Evolutionary conservation across 1,140 invertebrate genomes (phyloP).

Genomic region (Ceratitis capitata): DNA sequence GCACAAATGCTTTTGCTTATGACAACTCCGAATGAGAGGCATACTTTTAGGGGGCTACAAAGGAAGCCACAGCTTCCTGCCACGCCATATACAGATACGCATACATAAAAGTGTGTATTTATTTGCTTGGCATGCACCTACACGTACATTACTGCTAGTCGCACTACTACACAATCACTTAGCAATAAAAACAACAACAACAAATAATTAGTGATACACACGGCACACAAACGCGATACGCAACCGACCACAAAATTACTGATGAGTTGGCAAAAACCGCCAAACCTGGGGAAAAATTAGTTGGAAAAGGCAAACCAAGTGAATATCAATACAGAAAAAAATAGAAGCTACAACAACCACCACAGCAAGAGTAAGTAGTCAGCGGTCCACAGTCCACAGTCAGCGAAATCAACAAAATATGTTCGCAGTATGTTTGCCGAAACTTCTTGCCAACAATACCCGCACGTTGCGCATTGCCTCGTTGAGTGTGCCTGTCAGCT

Average conservation of each 20-base stretch:
- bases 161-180: background rate
- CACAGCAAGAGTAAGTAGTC: background rate
- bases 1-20: background rate
- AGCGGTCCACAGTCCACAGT: background rate
- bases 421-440: slow-evolving; percentile 1
- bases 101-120: background rate
- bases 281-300: slow-evolving; percentile 17
- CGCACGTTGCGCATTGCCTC: background rate
- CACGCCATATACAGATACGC: background rate
- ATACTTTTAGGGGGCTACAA: background rate
- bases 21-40: background rate
- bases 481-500: slow-evolving; percentile 1
- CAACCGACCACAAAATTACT: slow-evolving; percentile 45
- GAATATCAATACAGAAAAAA: no score
- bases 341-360: background rate
- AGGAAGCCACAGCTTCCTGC: background rate
- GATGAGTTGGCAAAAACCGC: slow-evolving; percentile 42
- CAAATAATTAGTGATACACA: background rate
- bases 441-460: background rate
- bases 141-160: background rate
- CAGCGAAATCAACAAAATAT: background rate
- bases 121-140: background rate
- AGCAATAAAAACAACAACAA: background rate
- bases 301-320: slow-evolving; percentile 7
- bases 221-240: background rate